Evolutionary conservation across 2,888 invertebrate genomes (phyloP).

Genomic region (Sarcophaga variegata): DNA sequence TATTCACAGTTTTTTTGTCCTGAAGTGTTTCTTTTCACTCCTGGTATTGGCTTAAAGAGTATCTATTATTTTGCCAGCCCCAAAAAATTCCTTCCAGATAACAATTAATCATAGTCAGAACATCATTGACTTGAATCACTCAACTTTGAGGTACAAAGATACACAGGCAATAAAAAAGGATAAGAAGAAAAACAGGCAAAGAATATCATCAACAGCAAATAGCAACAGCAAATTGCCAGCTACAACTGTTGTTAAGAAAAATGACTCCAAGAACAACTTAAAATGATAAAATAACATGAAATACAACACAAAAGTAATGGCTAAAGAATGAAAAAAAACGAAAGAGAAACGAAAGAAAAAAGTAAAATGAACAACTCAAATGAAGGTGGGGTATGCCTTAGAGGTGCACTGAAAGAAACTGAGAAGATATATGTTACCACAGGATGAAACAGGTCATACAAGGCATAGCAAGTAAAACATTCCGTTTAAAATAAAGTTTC

Average conservation of each 20-base stretch:
- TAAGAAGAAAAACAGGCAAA: background rate
- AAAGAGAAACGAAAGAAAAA: background rate
- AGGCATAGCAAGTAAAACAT: too few species aligned
- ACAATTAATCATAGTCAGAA: slow-evolving; percentile 35
- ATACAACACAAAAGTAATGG: background rate
- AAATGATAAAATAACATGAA: background rate
- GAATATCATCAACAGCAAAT: background rate
- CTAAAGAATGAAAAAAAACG: background rate
- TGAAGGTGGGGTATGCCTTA: background rate
- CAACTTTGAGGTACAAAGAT: background rate
- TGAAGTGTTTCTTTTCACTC: background rate
- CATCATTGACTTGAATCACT: slow-evolving; percentile 17
- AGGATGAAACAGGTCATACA: too few species aligned
- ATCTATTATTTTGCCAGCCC: slow-evolving; percentile 13
- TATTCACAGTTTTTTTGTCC: too few species aligned
- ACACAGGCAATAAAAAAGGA: slow-evolving; percentile 1
- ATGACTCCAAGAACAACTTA: background rate
- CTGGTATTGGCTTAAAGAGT: background rate
- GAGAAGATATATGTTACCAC: background rate
- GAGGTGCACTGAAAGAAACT: background rate
- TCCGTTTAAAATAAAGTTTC: too few species aligned
- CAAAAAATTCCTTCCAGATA: slow-evolving; percentile 4
- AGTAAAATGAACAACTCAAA: background rate
- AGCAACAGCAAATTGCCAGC: background rate
- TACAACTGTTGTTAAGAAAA: slow-evolving; percentile 30